Base-by-base conservation (phyloP, 1,140 invertebrate genomes). In the Berghia stephanieae region DNA sequence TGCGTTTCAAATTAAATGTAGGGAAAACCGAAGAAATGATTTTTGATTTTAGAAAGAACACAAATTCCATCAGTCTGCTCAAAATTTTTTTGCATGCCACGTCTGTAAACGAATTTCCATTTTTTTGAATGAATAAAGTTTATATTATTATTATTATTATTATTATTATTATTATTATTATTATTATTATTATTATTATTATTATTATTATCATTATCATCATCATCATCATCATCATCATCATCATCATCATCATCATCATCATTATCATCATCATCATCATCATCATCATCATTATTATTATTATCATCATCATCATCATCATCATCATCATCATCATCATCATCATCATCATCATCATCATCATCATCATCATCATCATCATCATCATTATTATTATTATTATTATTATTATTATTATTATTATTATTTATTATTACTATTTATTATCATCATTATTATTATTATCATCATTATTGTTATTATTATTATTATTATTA, bases 251-350 rank as follows among this genome's bases (percentile, higher is more conserved):
- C 49, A 52, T 52, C 49, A 52, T 52, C 49, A 52, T 52, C 49
- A 52, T 52, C 49, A 52, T 52, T 24, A 52, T 52, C 49, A 52
- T 52, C 49, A 52, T 52, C 49, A 52, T 52, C 49, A 52, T 52
- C 49, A 52, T 52, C 49, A 52, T 1, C 49, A 52, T 52, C 49
- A 52, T 52, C 49, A 52, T 52, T 24, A 52, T 52, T 24, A 52
- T 52, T 24, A 52, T 52, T 24, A 52, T 52, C 49, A 52, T 52
- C 49, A 52, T 52, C 49, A 52, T 52, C 49, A 52, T 52, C 49
- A 52, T 52, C 49, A 52, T 52, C 49, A 52, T 52, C 49, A 52
- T 52, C 49, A 52, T 52, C 49, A 52, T 52, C 49, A 52, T 52
- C 49, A 52, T 52, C 49, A 1, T 52, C 49, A 1, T 49, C 46